phyloP scores from a whole-genome alignment of 1,140 invertebrate species.

The Euwallacea similis region DNA sequence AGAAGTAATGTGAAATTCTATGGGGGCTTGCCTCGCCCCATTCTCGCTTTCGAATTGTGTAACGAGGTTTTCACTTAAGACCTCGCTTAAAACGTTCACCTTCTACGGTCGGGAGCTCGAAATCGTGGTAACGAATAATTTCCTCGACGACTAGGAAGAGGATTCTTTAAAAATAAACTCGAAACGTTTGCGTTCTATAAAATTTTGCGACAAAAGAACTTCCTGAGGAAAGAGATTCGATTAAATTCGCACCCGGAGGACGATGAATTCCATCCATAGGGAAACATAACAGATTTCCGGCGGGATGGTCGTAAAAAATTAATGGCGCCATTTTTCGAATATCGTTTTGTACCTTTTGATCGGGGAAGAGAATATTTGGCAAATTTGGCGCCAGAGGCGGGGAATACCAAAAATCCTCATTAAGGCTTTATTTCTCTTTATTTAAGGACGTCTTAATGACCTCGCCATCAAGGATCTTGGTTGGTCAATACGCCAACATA shows the following conservation, averaged over 20 bases:
- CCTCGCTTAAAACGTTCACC: neutral
- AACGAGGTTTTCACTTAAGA: neutral
- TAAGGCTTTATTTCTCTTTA: too few species aligned
- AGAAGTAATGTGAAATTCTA: too few species aligned
- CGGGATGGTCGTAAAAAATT: neutral
- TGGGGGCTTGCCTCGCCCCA: too few species aligned
- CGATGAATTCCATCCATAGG: neutral
- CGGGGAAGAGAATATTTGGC: too few species aligned
- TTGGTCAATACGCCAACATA: too few species aligned
- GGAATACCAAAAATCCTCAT: too few species aligned
- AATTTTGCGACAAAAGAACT: neutral
- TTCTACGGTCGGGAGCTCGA: neutral
- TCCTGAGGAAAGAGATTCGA: neutral
- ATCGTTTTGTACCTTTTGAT: neutral
- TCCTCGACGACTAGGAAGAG: neutral
- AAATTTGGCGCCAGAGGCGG: too few species aligned
- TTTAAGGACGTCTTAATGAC: too few species aligned
- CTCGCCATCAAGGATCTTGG: too few species aligned
- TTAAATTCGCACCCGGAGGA: neutral
- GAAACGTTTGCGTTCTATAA: neutral
- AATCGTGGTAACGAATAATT: neutral
- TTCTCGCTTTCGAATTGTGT: too few species aligned
- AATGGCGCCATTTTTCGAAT: conserved; percentile 1
- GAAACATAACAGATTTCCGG: conserved; percentile 2
- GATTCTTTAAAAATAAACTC: neutral